Conservation (phyloP, 2,888 invertebrate genomes). For the Monopis laevigella region DNA sequence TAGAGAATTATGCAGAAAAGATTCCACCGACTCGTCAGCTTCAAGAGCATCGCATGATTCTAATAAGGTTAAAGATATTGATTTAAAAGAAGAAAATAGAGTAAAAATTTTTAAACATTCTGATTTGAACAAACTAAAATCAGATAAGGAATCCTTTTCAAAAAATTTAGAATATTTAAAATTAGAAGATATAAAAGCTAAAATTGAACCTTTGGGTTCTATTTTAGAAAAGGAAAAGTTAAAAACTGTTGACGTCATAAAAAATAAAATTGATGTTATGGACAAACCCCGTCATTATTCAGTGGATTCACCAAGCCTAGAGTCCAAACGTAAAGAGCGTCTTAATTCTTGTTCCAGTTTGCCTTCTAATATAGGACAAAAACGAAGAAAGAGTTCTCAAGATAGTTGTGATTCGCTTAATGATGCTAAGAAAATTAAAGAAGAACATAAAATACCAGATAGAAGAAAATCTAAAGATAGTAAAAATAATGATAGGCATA, state of each 20-base stretch:
- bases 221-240: constrained; percentile 31
- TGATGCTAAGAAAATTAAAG: constrained; percentile 70
- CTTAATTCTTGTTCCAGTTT: constrained; percentile 67
- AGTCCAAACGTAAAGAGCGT: constrained; percentile 68
- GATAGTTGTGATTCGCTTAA: constrained; percentile 71
- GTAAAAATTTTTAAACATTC: constrained; percentile 23
- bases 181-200: constrained; percentile 30
- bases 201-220: constrained; percentile 59
- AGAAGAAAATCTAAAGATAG: constrained; percentile 78
- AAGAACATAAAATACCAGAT: constrained; percentile 61
- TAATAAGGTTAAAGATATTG: constrained; percentile 43
- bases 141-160: constrained; percentile 47
- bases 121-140: constrained; percentile 52
- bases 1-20: constrained; percentile 52
- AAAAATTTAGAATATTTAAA: constrained; percentile 26
- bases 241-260: constrained; percentile 23
- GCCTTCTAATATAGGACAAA: constrained; percentile 72
- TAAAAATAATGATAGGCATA: constrained; percentile 44
- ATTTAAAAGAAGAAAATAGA: constrained; percentile 46
- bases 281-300: constrained; percentile 62
- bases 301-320: constrained; percentile 49
- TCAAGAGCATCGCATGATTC: constrained; percentile 58
- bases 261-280: constrained; percentile 37
- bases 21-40: constrained; percentile 58
- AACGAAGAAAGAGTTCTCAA: constrained; percentile 82